Evolutionary conservation across 2,797 vertebrate genomes (phyloP).

Genomic region (Siniperca scherzeri): DNA sequence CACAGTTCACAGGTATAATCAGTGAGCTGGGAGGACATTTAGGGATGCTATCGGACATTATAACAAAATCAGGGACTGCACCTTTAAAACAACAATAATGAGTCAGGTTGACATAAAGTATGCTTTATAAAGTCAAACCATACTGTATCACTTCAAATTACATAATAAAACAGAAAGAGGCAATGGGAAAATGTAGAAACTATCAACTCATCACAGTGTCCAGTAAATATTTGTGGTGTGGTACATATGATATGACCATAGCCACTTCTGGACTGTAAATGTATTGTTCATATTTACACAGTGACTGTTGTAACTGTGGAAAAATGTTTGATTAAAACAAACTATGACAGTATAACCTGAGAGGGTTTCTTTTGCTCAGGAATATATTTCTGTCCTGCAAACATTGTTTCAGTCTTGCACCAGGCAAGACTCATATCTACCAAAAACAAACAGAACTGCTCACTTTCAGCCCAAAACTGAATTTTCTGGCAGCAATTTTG

Average conservation of each 20-base stretch:
- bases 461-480: background rate
- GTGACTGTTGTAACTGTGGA: background rate
- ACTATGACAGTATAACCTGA: background rate
- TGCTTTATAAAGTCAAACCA: too few relatives aligned
- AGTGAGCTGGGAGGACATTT: too few relatives aligned
- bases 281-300: background rate
- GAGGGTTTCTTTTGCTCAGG: background rate
- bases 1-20: too few relatives aligned
- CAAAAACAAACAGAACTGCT: conserved; percentile 1
- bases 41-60: too few relatives aligned
- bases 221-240: too few relatives aligned
- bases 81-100: too few relatives aligned
- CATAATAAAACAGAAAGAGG: too few relatives aligned
- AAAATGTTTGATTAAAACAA: background rate
- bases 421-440: conserved; percentile 59
- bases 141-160: too few relatives aligned
- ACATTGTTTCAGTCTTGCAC: conserved; percentile 85
- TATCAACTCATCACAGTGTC: too few relatives aligned
- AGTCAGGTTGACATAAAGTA: too few relatives aligned
- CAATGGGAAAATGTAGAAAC: too few relatives aligned
- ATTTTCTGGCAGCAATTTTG: background rate
- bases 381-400: conserved; percentile 56
- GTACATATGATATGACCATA: background rate
- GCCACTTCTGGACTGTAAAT: background rate
- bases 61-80: too few relatives aligned